Percentiles rank a stretch among this genome's conserved stretches.
Evolutionary conservation across 2,113 vertebrate species (phyloP).

Genomic region (Zapornia atra): DNA sequence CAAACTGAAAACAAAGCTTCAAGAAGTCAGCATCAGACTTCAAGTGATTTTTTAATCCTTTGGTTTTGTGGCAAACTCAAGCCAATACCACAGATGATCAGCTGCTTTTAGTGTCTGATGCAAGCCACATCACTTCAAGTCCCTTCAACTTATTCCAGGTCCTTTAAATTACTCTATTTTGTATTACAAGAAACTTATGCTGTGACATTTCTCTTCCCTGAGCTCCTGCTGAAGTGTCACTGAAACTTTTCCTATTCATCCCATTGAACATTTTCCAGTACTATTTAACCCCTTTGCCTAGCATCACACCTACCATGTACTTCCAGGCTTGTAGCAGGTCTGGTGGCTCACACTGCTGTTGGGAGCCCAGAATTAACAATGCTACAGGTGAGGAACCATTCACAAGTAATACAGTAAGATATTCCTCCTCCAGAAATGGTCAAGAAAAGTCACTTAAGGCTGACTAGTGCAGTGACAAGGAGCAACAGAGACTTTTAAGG

Average conservation of each 20-base stretch:
- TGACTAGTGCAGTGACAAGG: not conserved
- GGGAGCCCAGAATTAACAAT: not conserved
- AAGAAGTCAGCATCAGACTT: not conserved
- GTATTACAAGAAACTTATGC: not conserved
- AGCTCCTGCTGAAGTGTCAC: not conserved
- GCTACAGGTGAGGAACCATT: not conserved
- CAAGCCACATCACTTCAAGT: not conserved
- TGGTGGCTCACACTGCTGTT: rapidly evolving
- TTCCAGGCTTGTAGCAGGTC: not conserved
- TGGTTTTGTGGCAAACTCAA: not conserved
- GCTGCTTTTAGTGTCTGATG: not conserved
- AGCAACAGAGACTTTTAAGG: not conserved
- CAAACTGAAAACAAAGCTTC: not conserved
- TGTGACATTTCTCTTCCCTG: not conserved
- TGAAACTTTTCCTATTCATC: not conserved
- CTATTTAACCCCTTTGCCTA: not conserved
- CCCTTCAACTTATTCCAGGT: not conserved
- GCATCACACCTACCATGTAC: not conserved
- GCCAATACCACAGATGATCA: not conserved
- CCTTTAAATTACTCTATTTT: not conserved
- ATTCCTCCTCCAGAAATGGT: rapidly evolving
- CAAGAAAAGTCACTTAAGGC: not conserved
- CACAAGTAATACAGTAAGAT: not conserved
- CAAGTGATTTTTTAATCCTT: not conserved
- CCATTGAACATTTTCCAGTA: not conserved